Evolutionary conservation across 2,888 invertebrate species (phyloP), one percentile per base, ranked within the genome.

Genomic region (Aphelenchoides bicaudatus): DNA sequence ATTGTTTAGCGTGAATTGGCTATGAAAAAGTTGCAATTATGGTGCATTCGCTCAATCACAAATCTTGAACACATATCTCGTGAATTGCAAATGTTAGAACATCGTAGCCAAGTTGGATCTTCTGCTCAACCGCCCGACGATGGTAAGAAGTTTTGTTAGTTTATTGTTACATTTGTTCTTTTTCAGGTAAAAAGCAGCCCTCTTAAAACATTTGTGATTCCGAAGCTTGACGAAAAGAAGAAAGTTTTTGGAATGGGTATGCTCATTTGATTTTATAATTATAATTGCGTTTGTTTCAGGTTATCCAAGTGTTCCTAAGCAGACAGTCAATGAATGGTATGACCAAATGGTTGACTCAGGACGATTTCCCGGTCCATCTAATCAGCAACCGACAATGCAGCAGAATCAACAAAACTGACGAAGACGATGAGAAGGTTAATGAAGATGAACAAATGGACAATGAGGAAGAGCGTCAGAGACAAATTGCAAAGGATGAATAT

Each of bases 291-390:
- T n/a, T n/a, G n/a, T n/a, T n/a, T n/a, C n/a, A n/a, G 96, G 96
- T 0, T 98, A 98, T 83, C 96, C 96, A 0, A 87, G 90, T 70
- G 80, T 93, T 55, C 93, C 96, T 1, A 86, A 89, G 1, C 85
- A 91, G 84, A 91, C 92, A 0, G 89, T 98, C 0, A 88, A 91
- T 75, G 94, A 98, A 82, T 93, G 93, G 83, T 94, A 91, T 80
- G 88, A 92, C 58, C 86, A 91, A 78, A 84, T 90, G 62, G 87
- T 88, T 0, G 82, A 83, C 56, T 88, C 88, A 39, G 90, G 90
- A 1, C 48, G 46, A 5, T 70, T 66, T 28, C n/a, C n/a, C n/a
- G 68, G 56, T 16, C 16, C 47, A 31, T 6, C 43, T 8, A 25
- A 19, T 8, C 43, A 43, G 21, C 43, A 43, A 43, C 43, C 43